These are phyloP conservation scores for Hybognathus amarus DNA, from an alignment of 2,797 vertebrate species.

Conservation along the genomic window DNA sequence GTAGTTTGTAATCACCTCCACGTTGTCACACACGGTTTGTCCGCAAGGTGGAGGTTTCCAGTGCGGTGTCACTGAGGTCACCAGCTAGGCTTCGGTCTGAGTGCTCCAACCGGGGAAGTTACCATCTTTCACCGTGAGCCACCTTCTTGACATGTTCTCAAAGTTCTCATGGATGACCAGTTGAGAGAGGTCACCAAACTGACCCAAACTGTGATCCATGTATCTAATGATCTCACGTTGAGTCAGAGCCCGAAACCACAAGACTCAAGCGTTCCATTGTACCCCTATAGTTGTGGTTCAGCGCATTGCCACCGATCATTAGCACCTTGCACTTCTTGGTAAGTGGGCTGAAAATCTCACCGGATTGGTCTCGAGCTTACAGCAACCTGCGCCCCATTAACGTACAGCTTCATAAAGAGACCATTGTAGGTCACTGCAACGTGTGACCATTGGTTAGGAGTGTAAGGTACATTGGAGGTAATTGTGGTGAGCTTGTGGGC, in stretches of 20 bases:
- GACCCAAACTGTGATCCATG: constrained; percentile 79
- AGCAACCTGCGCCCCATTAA: constrained; percentile 94
- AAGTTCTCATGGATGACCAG: constrained; percentile 93
- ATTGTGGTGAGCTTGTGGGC: constrained; percentile 94
- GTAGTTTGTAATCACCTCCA: constrained; percentile 90
- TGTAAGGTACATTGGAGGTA: constrained; percentile 87
- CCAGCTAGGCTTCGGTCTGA: constrained; percentile 73
- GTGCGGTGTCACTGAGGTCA: constrained; percentile 81
- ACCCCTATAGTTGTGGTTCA: constrained; percentile 94
- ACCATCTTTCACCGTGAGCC: constrained; percentile 85
- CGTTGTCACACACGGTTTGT: constrained; percentile 94
- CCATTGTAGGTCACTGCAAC: constrained; percentile 92
- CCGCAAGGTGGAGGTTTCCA: constrained; percentile 91
- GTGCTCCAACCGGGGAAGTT: constrained; percentile 75
- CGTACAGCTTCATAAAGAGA: constrained; percentile 89
- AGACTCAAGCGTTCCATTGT: constrained; percentile 86
- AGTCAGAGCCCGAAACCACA: constrained; percentile 89
- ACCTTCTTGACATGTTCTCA: constrained; percentile 86
- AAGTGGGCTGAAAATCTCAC: constrained; percentile 92
- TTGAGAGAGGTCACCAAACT: constrained; percentile 85
- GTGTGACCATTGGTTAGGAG: constrained; percentile 91
- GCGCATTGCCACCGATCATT: constrained; percentile 92
- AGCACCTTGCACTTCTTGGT: constrained; percentile 96
- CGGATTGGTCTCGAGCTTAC: constrained; percentile 92
- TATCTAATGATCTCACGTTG: constrained; percentile 89